Conservation (phyloP, 2,113 vertebrate genomes). For the Lanius collurio region DNA sequence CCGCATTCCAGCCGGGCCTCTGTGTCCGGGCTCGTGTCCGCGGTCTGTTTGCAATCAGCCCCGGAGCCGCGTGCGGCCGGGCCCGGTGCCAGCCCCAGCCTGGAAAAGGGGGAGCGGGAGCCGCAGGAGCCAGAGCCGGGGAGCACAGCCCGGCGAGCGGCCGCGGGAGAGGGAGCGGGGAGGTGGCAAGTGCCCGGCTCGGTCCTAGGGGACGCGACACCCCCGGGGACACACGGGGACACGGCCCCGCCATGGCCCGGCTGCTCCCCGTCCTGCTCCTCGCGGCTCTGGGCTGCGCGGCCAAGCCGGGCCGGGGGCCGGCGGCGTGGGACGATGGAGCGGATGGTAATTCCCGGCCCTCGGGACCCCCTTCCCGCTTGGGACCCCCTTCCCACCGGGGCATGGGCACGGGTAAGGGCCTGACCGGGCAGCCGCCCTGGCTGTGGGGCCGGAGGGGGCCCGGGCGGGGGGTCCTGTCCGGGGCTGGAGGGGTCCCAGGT, state of each 20-base stretch:
- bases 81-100: not conserved
- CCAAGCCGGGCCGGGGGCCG: slow-evolving; percentile 61
- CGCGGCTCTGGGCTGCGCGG: slow-evolving; percentile 34
- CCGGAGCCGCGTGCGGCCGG: slow-evolving; percentile 31
- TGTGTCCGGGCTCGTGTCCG: not conserved
- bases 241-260: not conserved
- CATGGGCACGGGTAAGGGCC: accelerated
- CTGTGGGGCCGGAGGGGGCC: not conserved
- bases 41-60: slow-evolving; percentile 57
- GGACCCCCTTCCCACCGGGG: not conserved
- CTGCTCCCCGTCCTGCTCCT: slow-evolving; percentile 49
- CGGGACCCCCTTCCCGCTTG: too few relatives aligned
- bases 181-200: too few relatives aligned
- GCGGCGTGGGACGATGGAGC: slow-evolving; percentile 47
- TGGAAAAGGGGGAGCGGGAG: not conserved
- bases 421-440: not conserved
- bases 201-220: not conserved
- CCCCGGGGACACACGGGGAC: not conserved
- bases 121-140: not conserved
- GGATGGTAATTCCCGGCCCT: slow-evolving; percentile 61
- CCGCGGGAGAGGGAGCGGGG: not conserved
- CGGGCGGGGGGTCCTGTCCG: not conserved
- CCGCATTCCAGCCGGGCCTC: not conserved
- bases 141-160: not conserved
- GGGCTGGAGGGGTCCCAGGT: too few relatives aligned